Evolutionary conservation across 2,113 vertebrate species (phyloP).

Genomic region (Paraplagusia blochii): DNA sequence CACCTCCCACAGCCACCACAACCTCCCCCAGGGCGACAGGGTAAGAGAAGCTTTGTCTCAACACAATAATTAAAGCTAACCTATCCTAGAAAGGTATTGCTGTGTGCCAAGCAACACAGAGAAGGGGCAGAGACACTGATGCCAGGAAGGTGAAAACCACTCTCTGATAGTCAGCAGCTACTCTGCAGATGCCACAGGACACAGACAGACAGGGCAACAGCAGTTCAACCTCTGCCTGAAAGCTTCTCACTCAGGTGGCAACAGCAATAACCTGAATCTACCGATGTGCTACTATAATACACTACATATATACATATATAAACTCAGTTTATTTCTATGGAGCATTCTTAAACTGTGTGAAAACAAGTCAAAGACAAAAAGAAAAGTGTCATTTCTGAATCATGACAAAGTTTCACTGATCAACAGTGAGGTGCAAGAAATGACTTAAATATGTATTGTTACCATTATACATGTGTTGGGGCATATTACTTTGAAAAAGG

Average conservation of each 20-base stretch:
- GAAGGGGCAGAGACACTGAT: slow-evolving; percentile 34
- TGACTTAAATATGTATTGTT: too few relatives aligned
- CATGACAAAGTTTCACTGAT: too few relatives aligned
- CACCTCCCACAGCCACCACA: too few relatives aligned
- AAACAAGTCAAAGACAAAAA: too few relatives aligned
- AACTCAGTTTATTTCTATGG: too few relatives aligned
- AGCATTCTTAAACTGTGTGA: too few relatives aligned
- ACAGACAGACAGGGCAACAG: slow-evolving; percentile 11
- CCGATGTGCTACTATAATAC: too few relatives aligned
- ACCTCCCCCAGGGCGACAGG: slow-evolving; percentile 36
- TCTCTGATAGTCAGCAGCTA: slow-evolving; percentile 13
- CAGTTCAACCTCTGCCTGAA: slow-evolving; percentile 8
- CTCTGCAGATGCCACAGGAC: slow-evolving; percentile 20
- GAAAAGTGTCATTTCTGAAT: too few relatives aligned
- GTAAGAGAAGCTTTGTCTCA: slow-evolving; percentile 45
- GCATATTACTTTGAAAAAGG: too few relatives aligned
- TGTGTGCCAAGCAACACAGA: slow-evolving; percentile 37
- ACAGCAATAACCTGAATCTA: slow-evolving; percentile 7
- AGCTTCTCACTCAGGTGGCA: slow-evolving; percentile 6
- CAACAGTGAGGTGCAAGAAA: too few relatives aligned
- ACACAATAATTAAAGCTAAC: slow-evolving; percentile 50
- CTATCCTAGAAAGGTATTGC: slow-evolving; percentile 33
- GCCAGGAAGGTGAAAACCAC: slow-evolving; percentile 29
- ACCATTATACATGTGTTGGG: too few relatives aligned
- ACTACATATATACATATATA: too few relatives aligned